Percentiles rank a stretch among this genome's conserved stretches.
Evolutionary conservation across 92 coral and sea anemone species (phyloP).

Genomic region (Metridium senile): DNA sequence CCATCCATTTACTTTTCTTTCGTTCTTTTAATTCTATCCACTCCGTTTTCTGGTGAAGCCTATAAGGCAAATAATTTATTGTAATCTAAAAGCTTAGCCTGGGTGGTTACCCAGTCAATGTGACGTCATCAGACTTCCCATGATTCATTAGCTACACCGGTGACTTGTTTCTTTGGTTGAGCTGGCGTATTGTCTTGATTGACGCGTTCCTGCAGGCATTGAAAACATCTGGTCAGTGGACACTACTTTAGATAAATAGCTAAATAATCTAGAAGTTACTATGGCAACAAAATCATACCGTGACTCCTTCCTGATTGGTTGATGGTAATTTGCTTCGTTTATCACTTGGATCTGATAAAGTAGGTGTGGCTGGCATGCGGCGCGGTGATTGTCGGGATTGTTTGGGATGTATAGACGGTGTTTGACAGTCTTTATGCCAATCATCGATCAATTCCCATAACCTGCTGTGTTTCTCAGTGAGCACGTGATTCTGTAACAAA

Average conservation of each 20-base stretch:
- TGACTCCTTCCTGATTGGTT: background rate
- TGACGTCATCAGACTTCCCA: slow-evolving; percentile 17
- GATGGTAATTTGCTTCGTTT: background rate
- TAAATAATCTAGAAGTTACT: background rate
- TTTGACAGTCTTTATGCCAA: slow-evolving; percentile 83
- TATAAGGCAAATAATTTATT: background rate
- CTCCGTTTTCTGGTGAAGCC: background rate
- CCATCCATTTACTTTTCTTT: no score
- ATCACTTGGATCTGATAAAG: slow-evolving; percentile 20
- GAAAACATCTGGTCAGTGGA: background rate
- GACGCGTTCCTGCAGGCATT: background rate
- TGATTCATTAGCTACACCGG: slow-evolving; percentile 15
- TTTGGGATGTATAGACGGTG: slow-evolving; percentile 34
- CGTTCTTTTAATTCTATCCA: no score
- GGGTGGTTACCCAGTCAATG: background rate
- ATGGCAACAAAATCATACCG: background rate
- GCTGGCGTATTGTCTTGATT: background rate
- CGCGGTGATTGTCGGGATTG: slow-evolving; percentile 32
- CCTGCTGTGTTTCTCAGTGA: slow-evolving; percentile 67
- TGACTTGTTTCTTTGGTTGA: slow-evolving; percentile 8
- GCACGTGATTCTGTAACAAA: slow-evolving; percentile 48
- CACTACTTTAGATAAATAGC: background rate
- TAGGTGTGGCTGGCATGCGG: slow-evolving; percentile 35
- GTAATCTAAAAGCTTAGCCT: background rate
- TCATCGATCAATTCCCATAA: slow-evolving; percentile 85